phyloP scores from a whole-genome alignment of 2,888 invertebrate species.

The Cynaeus angustus region DNA sequence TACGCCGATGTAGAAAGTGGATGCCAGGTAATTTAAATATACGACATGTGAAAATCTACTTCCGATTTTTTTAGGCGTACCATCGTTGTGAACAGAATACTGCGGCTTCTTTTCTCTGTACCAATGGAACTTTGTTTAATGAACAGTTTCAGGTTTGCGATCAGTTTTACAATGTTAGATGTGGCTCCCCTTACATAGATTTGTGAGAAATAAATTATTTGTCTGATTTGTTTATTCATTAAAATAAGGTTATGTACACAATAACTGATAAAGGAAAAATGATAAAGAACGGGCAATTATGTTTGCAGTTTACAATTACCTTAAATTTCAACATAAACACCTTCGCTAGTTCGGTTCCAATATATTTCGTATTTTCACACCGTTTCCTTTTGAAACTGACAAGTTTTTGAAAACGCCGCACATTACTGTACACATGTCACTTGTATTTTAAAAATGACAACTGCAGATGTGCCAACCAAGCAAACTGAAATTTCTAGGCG shows the following conservation, averaged over 20 bases:
- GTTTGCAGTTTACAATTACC: no score
- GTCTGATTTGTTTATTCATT: not conserved
- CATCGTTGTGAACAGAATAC: conserved; percentile 77
- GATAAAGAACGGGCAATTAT: no score
- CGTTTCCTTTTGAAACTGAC: not conserved
- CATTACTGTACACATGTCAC: no score
- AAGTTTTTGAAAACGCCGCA: conserved; percentile 28
- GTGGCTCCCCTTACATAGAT: conserved; percentile 77
- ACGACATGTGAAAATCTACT: not conserved
- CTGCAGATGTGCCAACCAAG: no score
- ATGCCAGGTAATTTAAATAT: conserved; percentile 75
- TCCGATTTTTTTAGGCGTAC: conserved; percentile 72
- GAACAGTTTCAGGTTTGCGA: conserved; percentile 81
- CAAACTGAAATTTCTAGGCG: no score
- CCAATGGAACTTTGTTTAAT: conserved; percentile 79
- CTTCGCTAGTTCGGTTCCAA: no score
- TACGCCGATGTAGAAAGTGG: conserved; percentile 83
- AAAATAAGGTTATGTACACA: conserved; percentile 7
- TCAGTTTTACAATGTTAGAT: conserved; percentile 80
- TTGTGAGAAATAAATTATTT: conserved; percentile 67
- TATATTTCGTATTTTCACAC: no score
- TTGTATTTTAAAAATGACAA: no score
- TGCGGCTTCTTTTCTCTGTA: conserved; percentile 76
- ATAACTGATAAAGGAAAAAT: not conserved
- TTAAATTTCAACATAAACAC: no score